Evolutionary conservation across 2,888 invertebrate species (phyloP).

Genomic region (Noctua pronuba): DNA sequence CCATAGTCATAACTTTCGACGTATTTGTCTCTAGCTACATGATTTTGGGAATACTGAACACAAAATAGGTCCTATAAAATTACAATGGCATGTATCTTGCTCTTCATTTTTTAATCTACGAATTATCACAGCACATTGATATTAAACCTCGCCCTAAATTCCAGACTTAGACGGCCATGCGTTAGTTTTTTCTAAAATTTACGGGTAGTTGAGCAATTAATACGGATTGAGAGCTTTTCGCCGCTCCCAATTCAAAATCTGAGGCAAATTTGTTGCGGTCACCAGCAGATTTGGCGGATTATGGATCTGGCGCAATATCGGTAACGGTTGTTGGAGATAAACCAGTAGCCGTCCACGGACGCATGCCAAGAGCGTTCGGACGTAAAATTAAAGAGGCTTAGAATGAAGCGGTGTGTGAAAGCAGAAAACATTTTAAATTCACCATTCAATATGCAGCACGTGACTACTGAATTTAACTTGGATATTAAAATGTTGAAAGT

Average conservation of each 20-base stretch:
- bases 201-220: slow-evolving; percentile 58
- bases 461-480: slow-evolving; percentile 58
- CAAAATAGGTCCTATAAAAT: slow-evolving; percentile 8
- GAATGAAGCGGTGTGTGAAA: slow-evolving; percentile 63
- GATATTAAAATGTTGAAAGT: slow-evolving; percentile 39
- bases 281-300: slow-evolving; percentile 73
- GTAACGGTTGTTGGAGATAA: slow-evolving; percentile 65
- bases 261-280: slow-evolving; percentile 69
- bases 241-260: slow-evolving; percentile 67
- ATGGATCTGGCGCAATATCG: slow-evolving; percentile 73
- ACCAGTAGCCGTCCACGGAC: slow-evolving; percentile 63
- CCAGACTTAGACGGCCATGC: slow-evolving; percentile 11
- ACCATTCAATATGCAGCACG: slow-evolving; percentile 50
- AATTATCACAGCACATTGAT: slow-evolving; percentile 11
- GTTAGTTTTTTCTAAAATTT: slow-evolving; percentile 46
- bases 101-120: not conserved
- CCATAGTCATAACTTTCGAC: slow-evolving; percentile 20
- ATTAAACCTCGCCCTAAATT: slow-evolving; percentile 18
- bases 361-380: slow-evolving; percentile 70
- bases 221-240: slow-evolving; percentile 55
- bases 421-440: slow-evolving; percentile 70
- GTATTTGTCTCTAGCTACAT: slow-evolving; percentile 15
- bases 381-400: slow-evolving; percentile 75
- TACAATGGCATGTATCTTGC: no score
- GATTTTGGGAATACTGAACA: slow-evolving; percentile 10